Percentiles rank a stretch among this genome's conserved stretches.
Conservation (phyloP, 2,797 vertebrate species). For the Mionectes olivaceus region DNA sequence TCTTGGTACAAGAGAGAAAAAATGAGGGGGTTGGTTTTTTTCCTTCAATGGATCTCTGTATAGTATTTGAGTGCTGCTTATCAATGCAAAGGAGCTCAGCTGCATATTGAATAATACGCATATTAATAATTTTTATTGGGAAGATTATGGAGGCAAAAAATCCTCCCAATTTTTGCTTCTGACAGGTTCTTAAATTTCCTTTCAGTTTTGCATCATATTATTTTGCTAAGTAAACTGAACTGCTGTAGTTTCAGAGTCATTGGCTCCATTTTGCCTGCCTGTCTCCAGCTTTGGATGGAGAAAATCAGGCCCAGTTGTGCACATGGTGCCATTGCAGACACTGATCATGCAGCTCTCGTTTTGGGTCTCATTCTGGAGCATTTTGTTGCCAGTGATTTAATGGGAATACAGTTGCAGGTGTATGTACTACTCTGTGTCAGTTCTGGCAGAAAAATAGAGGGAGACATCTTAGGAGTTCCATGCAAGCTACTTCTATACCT, state of each 20-base stretch:
- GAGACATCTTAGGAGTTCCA: background rate
- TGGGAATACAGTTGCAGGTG: accelerated
- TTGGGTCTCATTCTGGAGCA: background rate
- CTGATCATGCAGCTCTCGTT: background rate
- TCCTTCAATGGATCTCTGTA: background rate
- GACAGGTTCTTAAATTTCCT: background rate
- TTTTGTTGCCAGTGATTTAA: background rate
- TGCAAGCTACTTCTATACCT: background rate
- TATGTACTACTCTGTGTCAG: background rate
- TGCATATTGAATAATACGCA: background rate
- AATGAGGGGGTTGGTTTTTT: background rate
- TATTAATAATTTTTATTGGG: background rate
- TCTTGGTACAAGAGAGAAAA: background rate
- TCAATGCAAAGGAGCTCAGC: background rate
- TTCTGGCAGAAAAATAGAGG: background rate
- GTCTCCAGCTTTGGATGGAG: background rate
- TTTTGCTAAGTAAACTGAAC: background rate
- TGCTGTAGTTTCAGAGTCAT: background rate
- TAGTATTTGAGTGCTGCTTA: background rate
- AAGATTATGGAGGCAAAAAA: background rate
- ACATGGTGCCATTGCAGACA: accelerated
- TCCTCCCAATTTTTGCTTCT: background rate
- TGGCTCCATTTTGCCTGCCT: background rate
- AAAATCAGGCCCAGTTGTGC: background rate
- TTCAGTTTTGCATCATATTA: background rate